Percentiles rank a stretch among this genome's conserved stretches.
These are phyloP conservation scores for Adelosebastes latens DNA, from an alignment of 2,797 vertebrate species.

Conservation along the genomic window DNA sequence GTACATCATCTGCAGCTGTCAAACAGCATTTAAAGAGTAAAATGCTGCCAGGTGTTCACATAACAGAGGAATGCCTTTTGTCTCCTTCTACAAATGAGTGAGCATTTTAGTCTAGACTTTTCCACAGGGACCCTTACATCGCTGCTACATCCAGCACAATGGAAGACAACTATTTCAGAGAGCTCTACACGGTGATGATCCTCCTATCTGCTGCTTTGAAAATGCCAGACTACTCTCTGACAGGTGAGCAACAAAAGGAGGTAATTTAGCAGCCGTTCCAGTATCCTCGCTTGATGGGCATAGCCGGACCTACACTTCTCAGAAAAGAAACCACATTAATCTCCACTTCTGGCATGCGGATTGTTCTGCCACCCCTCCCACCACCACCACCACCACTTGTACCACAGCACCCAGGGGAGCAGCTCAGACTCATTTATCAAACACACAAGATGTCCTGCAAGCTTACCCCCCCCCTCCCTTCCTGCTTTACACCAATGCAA, in stretches of 20 bases:
- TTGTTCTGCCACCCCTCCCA: slow-evolving; percentile 44
- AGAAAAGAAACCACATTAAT: slow-evolving; percentile 61
- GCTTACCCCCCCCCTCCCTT: not conserved
- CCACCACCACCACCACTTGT: slow-evolving; percentile 19
- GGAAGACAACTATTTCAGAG: slow-evolving; percentile 22
- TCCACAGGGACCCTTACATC: slow-evolving; percentile 3
- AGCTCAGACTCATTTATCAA: slow-evolving; percentile 74
- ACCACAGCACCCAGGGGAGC: slow-evolving; percentile 52
- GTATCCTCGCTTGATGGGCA: slow-evolving; percentile 10
- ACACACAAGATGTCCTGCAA: slow-evolving; percentile 53
- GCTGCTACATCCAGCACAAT: slow-evolving; percentile 22
- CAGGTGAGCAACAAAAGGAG: slow-evolving; percentile 52
- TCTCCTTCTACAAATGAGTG: not conserved
- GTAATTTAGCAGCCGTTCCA: slow-evolving; percentile 42
- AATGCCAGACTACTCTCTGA: slow-evolving; percentile 19
- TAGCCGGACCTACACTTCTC: slow-evolving; percentile 8
- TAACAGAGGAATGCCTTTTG: not conserved
- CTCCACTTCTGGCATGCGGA: slow-evolving; percentile 58
- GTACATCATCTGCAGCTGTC: slow-evolving; percentile 5
- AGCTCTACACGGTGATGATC: slow-evolving; percentile 21
- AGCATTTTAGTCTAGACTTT: slow-evolving; percentile 15
- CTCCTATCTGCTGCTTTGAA: slow-evolving; percentile 21
- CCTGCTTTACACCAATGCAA: slow-evolving; percentile 48
- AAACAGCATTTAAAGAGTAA: slow-evolving; percentile 7
- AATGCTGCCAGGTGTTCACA: slow-evolving; percentile 12